These are phyloP conservation scores for Hymenopus coronatus DNA, from an alignment of 2,888 invertebrate genomes.

Conservation along the genomic window DNA sequence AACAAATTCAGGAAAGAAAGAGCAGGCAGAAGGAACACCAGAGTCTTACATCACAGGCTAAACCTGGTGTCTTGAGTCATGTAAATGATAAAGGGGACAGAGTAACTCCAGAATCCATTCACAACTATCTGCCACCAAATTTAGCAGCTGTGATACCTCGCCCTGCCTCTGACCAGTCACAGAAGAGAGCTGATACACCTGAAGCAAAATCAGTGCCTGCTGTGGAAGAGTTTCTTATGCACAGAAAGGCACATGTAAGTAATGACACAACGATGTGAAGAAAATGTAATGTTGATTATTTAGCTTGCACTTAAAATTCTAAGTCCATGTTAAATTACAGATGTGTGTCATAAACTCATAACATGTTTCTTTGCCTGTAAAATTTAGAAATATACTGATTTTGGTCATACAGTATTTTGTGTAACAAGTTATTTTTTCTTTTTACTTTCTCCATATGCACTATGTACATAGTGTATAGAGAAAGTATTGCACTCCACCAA, in stretches of 20 bases:
- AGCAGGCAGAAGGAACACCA: neutral
- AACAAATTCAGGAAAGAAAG: neutral
- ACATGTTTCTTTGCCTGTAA: neutral
- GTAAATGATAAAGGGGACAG: neutral
- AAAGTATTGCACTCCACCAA: too few relatives aligned
- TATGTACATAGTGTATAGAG: too few relatives aligned
- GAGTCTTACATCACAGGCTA: neutral
- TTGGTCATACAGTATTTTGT: neutral
- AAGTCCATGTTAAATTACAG: neutral
- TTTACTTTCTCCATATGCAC: too few relatives aligned
- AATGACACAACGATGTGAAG: neutral
- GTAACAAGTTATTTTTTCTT: neutral
- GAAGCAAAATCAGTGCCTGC: constrained; percentile 26
- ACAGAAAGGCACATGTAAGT: constrained; percentile 4
- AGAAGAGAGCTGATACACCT: neutral
- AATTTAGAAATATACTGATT: neutral
- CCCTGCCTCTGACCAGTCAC: neutral
- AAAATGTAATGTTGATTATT: neutral
- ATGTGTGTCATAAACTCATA: too few relatives aligned
- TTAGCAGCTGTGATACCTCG: neutral
- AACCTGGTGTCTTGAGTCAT: neutral
- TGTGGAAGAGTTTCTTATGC: neutral
- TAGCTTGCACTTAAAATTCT: neutral
- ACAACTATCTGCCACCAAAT: neutral
- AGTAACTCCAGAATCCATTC: neutral